Conservation (phyloP, 2,113 vertebrate genomes). For the Plecturocebus donacophilus region DNA sequence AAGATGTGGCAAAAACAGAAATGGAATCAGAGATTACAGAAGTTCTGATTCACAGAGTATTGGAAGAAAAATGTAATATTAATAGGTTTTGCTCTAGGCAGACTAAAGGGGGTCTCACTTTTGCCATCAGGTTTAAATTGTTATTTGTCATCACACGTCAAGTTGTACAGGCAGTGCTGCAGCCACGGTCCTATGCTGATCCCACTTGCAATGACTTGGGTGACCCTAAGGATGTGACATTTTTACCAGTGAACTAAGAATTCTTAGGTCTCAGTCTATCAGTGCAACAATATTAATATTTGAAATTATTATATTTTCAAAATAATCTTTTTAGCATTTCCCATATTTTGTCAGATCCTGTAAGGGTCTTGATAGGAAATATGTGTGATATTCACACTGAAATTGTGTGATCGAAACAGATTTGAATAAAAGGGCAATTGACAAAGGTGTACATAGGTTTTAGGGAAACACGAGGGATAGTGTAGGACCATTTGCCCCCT, state of each 20-base stretch:
- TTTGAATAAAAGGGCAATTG: neutral
- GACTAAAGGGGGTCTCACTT: neutral
- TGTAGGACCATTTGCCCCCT: too few species aligned
- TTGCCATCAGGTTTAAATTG: neutral
- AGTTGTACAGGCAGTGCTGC: too few species aligned
- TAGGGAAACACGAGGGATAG: neutral
- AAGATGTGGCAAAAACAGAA: constrained; percentile 74
- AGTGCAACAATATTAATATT: neutral
- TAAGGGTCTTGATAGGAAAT: neutral
- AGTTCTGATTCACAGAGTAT: neutral
- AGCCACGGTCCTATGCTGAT: neutral
- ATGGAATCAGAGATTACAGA: constrained; percentile 52
- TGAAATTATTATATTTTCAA: neutral
- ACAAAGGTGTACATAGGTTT: neutral
- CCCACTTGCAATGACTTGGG: neutral
- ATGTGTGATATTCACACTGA: neutral
- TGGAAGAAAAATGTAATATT: constrained; percentile 14
- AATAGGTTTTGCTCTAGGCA: constrained; percentile 10
- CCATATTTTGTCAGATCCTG: neutral
- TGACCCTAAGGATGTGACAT: neutral
- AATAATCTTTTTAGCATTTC: neutral
- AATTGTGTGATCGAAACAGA: neutral
- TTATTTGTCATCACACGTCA: neutral
- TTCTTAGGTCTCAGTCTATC: neutral
- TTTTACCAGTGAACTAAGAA: neutral